These are phyloP conservation scores for Rhingia rostrata DNA, from an alignment of 2,888 invertebrate species.

Conservation along the genomic window DNA sequence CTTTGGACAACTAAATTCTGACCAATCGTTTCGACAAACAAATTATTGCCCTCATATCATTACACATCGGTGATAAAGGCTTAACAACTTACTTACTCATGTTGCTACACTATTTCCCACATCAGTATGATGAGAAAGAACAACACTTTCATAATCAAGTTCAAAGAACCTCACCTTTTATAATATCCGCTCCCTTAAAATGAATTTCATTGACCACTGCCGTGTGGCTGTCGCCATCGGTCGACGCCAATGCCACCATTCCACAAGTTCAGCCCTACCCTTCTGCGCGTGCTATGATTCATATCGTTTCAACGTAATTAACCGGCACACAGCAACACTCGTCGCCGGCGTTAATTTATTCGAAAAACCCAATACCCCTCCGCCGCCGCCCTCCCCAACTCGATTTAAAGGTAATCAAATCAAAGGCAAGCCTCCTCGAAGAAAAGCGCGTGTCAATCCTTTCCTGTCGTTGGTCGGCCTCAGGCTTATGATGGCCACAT, in stretches of 20 bases:
- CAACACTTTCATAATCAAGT: conserved; percentile 30
- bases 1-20: neutral
- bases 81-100: neutral
- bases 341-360: conserved; percentile 44
- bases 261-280: conserved; percentile 46
- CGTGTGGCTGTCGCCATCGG: neutral
- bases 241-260: conserved; percentile 34
- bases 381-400: conserved; percentile 11
- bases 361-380: conserved; percentile 6
- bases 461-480: neutral
- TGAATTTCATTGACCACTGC: conserved; percentile 35
- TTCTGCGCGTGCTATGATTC: conserved; percentile 55
- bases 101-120: conserved; percentile 37
- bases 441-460: conserved; percentile 46
- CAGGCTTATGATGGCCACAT: neutral
- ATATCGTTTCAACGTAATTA: conserved; percentile 60
- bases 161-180: conserved; percentile 61
- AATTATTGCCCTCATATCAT: neutral
- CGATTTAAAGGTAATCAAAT: conserved; percentile 66
- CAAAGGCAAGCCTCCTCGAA: conserved; percentile 65
- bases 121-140: neutral
- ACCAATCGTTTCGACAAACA: neutral
- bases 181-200: conserved; percentile 68
- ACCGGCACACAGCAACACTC: conserved; percentile 58
- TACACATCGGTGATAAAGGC: neutral